Conservation (phyloP, 1,140 invertebrate species). For the Bombus huntii region DNA sequence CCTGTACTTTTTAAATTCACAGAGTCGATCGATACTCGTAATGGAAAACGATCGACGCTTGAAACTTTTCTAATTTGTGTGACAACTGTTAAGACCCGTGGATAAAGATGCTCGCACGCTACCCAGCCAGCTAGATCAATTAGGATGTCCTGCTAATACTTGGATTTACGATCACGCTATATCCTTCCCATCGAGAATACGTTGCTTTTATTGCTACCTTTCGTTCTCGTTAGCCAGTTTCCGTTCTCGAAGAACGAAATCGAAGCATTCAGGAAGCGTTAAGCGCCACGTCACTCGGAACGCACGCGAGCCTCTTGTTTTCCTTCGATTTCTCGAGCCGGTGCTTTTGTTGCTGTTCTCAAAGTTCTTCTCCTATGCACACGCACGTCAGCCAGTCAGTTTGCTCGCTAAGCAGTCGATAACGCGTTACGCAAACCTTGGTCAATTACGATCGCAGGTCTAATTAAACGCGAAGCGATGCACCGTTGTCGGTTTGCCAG, state of each 20-base stretch:
- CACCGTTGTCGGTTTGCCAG: not conserved
- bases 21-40: too few species aligned
- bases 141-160: too few species aligned
- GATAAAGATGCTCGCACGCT: too few species aligned
- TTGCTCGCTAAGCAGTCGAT: conserved; percentile 33
- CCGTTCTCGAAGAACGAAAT: not conserved
- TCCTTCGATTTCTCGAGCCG: not conserved
- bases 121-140: too few species aligned
- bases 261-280: not conserved
- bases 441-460: conserved; percentile 53
- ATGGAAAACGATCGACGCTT: too few species aligned
- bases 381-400: conserved; percentile 34
- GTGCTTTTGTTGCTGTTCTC: not conserved
- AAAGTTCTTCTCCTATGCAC: conserved; percentile 38
- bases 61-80: too few species aligned
- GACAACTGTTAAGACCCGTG: too few species aligned
- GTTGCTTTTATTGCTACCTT: too few species aligned
- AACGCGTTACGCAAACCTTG: conserved; percentile 57
- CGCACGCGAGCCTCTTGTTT: not conserved
- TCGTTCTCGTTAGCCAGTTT: not conserved
- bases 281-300: not conserved
- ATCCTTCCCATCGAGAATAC: too few species aligned
- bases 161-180: too few species aligned
- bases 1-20: too few species aligned
- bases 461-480: conserved; percentile 55